Base-by-base conservation (phyloP, 2,888 invertebrate genomes). In the Julus scanicus region DNA sequence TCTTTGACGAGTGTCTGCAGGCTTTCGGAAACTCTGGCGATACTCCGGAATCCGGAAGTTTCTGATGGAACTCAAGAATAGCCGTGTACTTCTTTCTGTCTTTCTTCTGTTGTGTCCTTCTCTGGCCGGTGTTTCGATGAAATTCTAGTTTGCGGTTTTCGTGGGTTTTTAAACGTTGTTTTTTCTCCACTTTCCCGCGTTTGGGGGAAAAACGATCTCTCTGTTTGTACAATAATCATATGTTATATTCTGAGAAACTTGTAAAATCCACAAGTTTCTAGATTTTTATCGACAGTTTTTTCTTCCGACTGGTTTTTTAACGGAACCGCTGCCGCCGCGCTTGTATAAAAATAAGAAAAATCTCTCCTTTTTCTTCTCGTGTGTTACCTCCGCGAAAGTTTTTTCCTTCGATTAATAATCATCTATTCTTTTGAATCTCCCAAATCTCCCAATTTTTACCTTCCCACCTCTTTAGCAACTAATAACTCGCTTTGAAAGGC, bases 321-420 rank as follows among this genome's bases (percentile, higher is more conserved):
- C 29, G 63, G 63, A n/a, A 20, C 20, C 9, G 63, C 63, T 20
- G 71, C 87, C 40, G 37, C 48, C 37, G 57, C 71, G 44, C 57
- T 71, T 87, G 57, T 37, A 87, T 80, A 87, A 71, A 87, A 87
- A 63, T 20, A 29, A 87, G 48, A 63, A 29, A 87, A 83, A 71
- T 49, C 48, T 49, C 71, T 40, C 29, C 87, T 29, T 29, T 29
- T 87, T 87, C 83, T 87, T 87, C 84, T 71, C 71, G 71, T 71
- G 29, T 71, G 20, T 71, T 29, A 29, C 63, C 63, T 17, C 17
- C 17, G n/a, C n/a, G 6, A n/a, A 63, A 71, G 11, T 71, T 71
- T 71, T 71, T 71, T 17, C 57, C 57, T 17, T 71, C 63, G 29
- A n/a, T n/a, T 71, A 57, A 57, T 57, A 57, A 57, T 57, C 63